Conservation (phyloP, 2,113 vertebrate genomes). For the Uropsilus gracilis region DNA sequence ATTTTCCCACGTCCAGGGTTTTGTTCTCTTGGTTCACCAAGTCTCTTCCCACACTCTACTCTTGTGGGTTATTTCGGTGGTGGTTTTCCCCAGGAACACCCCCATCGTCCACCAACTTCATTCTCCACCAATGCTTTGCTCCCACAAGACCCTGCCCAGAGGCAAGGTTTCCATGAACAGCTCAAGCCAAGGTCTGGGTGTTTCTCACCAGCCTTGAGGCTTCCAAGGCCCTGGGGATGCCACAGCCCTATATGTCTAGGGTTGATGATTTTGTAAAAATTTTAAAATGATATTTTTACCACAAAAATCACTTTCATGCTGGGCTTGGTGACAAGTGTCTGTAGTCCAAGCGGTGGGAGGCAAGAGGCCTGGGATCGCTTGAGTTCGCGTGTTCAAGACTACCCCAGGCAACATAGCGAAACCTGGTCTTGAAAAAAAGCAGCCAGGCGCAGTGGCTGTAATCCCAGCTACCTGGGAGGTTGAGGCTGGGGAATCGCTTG, state of each 20-base stretch:
- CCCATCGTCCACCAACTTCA: neutral
- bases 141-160: neutral
- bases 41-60: neutral
- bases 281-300: neutral
- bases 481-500: no score
- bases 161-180: neutral
- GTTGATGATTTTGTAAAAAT: neutral
- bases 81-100: neutral
- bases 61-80: no score
- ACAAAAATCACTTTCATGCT: neutral
- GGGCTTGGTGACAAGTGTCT: no score
- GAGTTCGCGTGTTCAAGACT: no score
- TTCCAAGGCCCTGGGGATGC: neutral
- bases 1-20: neutral
- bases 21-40: neutral
- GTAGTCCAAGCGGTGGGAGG: no score
- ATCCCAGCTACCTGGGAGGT: no score
- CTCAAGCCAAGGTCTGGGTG: neutral
- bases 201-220: neutral
- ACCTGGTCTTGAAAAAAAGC: no score
- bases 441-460: no score
- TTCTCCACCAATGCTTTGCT: neutral
- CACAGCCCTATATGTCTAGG: neutral
- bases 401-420: no score
- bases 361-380: no score